Base-by-base conservation (phyloP, 37 sponge, comb jelly and placozoan species). In the Amphimedon queenslandica region DNA sequence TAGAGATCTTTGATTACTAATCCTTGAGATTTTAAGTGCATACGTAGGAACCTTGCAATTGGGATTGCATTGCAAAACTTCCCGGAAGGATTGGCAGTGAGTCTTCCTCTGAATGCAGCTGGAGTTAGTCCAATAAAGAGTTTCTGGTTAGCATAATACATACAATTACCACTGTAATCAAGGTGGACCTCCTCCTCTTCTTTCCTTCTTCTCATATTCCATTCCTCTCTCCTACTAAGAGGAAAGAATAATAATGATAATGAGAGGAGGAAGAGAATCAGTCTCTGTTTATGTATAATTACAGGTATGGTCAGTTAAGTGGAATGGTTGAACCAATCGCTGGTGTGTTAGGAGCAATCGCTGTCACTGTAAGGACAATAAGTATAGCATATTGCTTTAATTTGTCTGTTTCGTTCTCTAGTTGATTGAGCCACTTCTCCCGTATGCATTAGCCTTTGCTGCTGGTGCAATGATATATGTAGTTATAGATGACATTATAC, bases 401-500 rank as follows among this genome's bases (percentile, higher is more conserved):
- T 25, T 40, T 20, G 23, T 41, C 57, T 43, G 37, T 43, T 0
- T 47, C n/a, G 16, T 21, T 74, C 29, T 72, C 8, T 66, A 90
- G 88, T 43, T 97, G 21, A 94, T 85, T 68, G 92, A 93, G 58
- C 91, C 91, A 23, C 58, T 93, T 28, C 79, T 97, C 13, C 94
- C 98, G 0, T 87, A 89, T 70, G 91, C 98, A 10, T 81, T 97
- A 27, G 76, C 98, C n/a, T 97, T 97, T 87, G 98, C 98, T 35
- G 98, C 94, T 53, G 98, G 98, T 38, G 98, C 98, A 20, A 97
- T 97, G 98, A 87, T 97, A 8, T 93, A 78, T 66, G 98, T 97
- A 32, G 98, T 97, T 13, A 69, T 82, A 1, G 89, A 97, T 71
- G 98, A 97, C 60, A 90, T 97, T 32, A 78, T 97, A 0, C 98